Evolutionary conservation across 2,797 vertebrate species (phyloP), one percentile per base, ranked within the genome.

Genomic region (Peromyscus nudipes): DNA sequence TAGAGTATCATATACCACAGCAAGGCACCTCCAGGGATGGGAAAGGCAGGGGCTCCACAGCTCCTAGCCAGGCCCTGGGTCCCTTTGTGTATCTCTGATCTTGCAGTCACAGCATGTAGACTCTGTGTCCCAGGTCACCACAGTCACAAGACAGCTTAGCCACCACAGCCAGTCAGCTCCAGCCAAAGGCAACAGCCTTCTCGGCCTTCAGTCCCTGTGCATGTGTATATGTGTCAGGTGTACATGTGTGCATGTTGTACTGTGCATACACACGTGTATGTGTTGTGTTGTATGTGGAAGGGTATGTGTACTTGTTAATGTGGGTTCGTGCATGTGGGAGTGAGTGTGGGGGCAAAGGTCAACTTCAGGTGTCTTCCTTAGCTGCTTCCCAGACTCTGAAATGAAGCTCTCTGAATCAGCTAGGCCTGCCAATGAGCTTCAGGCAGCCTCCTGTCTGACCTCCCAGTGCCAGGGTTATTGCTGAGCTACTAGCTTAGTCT

Each of bases 1-100:
- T 60, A 9, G 49, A 34, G 27, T 27, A 37, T 87, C 34, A 43
- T 2, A 16, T 29, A 12, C 46, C 34, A 9, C 13, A 12, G 25
- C 21, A 23, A 64, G 83, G 43, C 12, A 14, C 46, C 21, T 17
- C 9, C 49, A 27, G 49, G 21, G 4, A 3, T 3, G 6, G 5
- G 4, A 29, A 23, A 19, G 2, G 1, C 4, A 17, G 21, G 21
- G 6, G 1, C 25, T 43, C 6, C 4, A 3, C 0, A 0, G 6
- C 34, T 84, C 75, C 80, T 1, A 16, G 37, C 10, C 0, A 9
- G 29, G 52, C 6, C 16, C 62, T 0, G 1, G 2, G 23, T 17
- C 7, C 89, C 40, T 37, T 87, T 69, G 82, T 43, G 1, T 16
- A n/a, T 27, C n/a, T 23, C 71, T 21, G 4, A 27, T 37, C 83